Percentiles rank a stretch among this genome's conserved stretches.
Conservation (phyloP, 2,113 vertebrate species). For the Microtus richardsoni region DNA sequence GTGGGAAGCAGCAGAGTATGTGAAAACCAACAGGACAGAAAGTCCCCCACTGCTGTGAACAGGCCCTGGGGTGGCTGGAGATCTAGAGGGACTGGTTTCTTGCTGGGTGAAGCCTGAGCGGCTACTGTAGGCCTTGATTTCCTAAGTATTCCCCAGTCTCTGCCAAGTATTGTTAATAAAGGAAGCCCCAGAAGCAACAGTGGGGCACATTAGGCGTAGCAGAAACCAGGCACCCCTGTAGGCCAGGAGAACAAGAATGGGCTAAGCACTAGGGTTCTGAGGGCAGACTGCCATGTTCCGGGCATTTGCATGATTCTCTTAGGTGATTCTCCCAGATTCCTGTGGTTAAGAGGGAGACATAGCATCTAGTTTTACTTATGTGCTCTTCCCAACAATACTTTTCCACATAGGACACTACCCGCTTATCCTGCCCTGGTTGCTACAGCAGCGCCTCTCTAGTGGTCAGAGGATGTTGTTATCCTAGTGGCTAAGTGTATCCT, state of each 20-base stretch:
- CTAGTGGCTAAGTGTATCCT: not conserved
- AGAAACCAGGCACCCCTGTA: not conserved
- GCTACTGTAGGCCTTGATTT: not conserved
- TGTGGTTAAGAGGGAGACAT: not conserved
- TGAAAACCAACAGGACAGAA: not conserved
- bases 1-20: not conserved
- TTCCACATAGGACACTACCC: not conserved
- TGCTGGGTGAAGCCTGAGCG: not conserved
- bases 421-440: not conserved
- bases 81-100: not conserved
- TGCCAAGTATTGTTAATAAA: not conserved
- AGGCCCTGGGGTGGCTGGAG: not conserved
- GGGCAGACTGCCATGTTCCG: not conserved
- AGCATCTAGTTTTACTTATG: not conserved
- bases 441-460: not conserved
- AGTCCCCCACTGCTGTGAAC: not conserved
- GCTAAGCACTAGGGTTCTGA: not conserved
- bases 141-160: not conserved
- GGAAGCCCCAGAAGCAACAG: not conserved
- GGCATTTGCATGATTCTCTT: not conserved
- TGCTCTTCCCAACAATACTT: not conserved
- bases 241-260: not conserved
- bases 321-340: not conserved
- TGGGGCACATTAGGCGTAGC: not conserved
- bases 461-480: not conserved